phyloP scores from a whole-genome alignment of 2,113 vertebrate species.

The Balaeniceps rex region DNA sequence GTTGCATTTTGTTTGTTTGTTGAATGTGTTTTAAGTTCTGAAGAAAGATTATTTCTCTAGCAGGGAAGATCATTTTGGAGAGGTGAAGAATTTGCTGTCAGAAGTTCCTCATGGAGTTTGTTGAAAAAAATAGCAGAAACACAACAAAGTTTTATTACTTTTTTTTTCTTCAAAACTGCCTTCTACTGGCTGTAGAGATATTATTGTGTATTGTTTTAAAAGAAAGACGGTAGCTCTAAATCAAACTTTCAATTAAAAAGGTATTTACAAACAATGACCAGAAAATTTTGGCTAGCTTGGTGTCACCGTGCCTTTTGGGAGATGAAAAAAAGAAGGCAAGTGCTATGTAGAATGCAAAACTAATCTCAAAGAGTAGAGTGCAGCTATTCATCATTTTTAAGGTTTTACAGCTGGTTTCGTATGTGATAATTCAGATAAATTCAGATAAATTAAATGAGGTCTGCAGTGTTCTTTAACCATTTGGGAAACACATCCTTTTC shows the following conservation, averaged over 20 bases:
- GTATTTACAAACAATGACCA: not conserved
- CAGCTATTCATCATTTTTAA: not conserved
- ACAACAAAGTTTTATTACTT: not conserved
- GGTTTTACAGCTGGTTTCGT: not conserved
- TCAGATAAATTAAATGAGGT: not conserved
- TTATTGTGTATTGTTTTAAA: not conserved
- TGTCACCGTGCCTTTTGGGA: not conserved
- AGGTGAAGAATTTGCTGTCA: not conserved
- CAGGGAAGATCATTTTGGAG: not conserved
- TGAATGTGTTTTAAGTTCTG: not conserved
- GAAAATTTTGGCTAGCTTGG: not conserved
- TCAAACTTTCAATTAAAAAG: not conserved
- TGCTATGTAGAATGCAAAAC: not conserved
- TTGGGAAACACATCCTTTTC: not conserved
- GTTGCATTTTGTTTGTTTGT: not conserved
- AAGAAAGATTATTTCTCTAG: not conserved
- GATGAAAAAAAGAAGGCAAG: not conserved
- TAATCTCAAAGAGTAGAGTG: not conserved
- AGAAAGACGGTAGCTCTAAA: not conserved
- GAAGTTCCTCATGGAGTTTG: not conserved
- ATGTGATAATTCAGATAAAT: not conserved
- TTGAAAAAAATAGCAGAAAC: not conserved
- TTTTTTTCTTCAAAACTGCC: not conserved
- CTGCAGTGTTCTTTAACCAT: not conserved
- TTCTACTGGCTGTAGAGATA: not conserved